Percentiles rank a stretch among this genome's conserved stretches.
Conservation (phyloP, 1,140 invertebrate genomes). For the Lepidurus packardi region DNA sequence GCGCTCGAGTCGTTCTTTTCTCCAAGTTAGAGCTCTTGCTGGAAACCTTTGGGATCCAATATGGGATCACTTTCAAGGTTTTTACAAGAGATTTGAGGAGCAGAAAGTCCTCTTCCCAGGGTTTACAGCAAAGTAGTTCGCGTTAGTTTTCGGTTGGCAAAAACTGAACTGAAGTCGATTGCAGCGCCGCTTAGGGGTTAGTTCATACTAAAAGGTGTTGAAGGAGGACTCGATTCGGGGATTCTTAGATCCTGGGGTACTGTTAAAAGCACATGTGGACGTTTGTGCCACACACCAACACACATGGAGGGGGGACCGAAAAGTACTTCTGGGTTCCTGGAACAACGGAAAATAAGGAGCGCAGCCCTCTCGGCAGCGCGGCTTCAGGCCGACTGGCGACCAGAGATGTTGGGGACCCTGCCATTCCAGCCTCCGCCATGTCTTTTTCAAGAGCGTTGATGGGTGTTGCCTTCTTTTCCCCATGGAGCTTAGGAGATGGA, state of each 20-base stretch:
- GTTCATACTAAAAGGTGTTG: no score
- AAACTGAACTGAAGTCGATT: no score
- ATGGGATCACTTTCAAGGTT: no score
- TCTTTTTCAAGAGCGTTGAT: slow-evolving; percentile 13
- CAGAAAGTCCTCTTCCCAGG: no score
- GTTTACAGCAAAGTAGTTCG: no score
- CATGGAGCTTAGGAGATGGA: not conserved
- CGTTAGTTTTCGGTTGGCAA: no score
- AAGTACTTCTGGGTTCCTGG: not conserved
- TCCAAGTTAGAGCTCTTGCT: not conserved
- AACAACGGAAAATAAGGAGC: slow-evolving; percentile 3
- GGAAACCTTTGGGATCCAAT: no score
- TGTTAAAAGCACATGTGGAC: not conserved
- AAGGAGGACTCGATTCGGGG: not conserved
- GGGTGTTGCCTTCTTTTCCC: not conserved
- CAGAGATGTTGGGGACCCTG: not conserved
- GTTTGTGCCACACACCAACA: not conserved
- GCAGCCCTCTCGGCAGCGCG: slow-evolving; percentile 16
- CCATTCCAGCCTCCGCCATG: slow-evolving; percentile 20
- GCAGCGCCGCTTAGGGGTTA: no score
- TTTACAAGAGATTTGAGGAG: no score
- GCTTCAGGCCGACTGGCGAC: slow-evolving; percentile 20
- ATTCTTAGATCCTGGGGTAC: not conserved
- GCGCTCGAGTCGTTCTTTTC: not conserved
- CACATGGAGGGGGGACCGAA: not conserved